phyloP scores from a whole-genome alignment of 53 echinoderm and acorn worm species.

The Holothuria scabra region DNA sequence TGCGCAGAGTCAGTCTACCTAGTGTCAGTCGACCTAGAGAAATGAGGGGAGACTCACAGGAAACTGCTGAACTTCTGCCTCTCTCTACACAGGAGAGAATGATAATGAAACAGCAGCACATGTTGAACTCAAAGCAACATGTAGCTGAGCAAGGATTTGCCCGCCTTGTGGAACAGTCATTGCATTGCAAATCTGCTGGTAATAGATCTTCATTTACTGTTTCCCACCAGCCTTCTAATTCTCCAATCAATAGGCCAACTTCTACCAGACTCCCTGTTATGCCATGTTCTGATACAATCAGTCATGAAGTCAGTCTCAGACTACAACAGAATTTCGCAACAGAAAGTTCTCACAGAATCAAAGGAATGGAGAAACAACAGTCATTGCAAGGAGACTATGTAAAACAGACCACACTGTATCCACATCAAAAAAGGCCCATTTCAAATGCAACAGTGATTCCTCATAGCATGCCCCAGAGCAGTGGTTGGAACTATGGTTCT shows the following conservation, averaged over 20 bases:
- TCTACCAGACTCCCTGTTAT: slow-evolving; percentile 24
- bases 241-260: background rate
- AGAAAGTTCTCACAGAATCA: slow-evolving; percentile 15
- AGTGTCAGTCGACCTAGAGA: background rate
- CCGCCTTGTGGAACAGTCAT: background rate
- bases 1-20: background rate
- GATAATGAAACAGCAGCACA: slow-evolving; percentile 36
- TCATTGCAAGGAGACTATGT: background rate
- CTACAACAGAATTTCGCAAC: slow-evolving; percentile 1
- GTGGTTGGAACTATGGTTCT: background rate
- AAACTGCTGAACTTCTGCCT: slow-evolving; percentile 7
- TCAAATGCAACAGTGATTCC: background rate
- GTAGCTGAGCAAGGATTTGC: background rate
- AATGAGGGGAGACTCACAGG: background rate
- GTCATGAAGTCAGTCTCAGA: background rate
- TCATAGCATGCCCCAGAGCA: slow-evolving; percentile 1
- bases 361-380: slow-evolving; percentile 30
- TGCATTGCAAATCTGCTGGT: background rate
- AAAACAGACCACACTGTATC: background rate
- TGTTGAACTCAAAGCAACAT: slow-evolving; percentile 12
- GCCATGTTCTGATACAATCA: background rate
- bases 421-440: background rate
- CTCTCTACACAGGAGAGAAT: slow-evolving; percentile 8
- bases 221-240: background rate
- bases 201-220: background rate